A percentile compares a stretch with the other conserved stretches of the same genome.
Conservation (phyloP, 2,113 vertebrate species). For the Callorhinus ursinus region DNA sequence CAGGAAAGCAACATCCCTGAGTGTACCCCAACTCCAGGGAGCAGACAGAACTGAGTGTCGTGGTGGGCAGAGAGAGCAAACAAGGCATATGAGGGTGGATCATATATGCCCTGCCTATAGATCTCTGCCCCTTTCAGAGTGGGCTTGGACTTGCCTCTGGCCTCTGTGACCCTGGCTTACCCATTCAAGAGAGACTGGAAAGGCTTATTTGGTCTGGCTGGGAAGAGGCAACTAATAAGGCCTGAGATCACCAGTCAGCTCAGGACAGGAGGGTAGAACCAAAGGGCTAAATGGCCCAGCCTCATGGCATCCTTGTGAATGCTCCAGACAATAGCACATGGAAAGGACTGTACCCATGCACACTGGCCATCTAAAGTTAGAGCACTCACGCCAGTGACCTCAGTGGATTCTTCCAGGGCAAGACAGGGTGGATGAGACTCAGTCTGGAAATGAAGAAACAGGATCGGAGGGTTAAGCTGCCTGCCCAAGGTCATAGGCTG, state of each 20-base stretch:
- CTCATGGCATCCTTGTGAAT: no score
- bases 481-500: neutral
- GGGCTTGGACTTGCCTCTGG: neutral
- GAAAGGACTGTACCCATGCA: neutral
- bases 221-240: neutral
- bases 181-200: neutral
- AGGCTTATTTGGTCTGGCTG: neutral
- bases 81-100: neutral
- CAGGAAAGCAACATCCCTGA: neutral
- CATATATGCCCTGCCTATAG: neutral
- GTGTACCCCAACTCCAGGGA: neutral
- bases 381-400: neutral
- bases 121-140: neutral
- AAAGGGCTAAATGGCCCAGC: neutral
- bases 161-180: no score
- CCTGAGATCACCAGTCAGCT: neutral
- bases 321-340: neutral
- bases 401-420: neutral
- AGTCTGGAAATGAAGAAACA: neutral
- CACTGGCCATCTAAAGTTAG: neutral
- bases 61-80: neutral
- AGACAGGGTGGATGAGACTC: neutral
- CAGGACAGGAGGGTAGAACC: neutral
- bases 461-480: neutral
- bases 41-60: neutral